Base-by-base conservation (phyloP, 1,140 invertebrate species). In the Drosophila gunungcola region DNA sequence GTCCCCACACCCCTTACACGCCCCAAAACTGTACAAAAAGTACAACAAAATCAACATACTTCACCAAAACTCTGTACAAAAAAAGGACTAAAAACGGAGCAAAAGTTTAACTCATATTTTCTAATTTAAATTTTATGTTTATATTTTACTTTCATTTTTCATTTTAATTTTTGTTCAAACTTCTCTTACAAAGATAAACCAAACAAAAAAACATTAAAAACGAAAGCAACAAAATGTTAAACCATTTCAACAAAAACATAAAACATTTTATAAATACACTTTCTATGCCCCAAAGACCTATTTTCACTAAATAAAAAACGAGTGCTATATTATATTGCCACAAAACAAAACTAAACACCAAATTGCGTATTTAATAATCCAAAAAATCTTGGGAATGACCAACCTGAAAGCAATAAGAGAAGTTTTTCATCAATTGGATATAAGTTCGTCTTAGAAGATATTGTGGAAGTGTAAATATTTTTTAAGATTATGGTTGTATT, bases 261-360 rank as follows among this genome's bases (percentile, higher is more conserved):
- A 63, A 61, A 48, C 38, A 64, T 53, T 72, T 39, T 38, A 76
- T 76, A 52, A 73, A 74, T 43, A 54, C 67, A 57, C 41, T 21
- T 57, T 52, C 34, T 73, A 48, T 54, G 51, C 38, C 36, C 48
- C 48, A 73, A 56, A 62, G 29, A 77, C 42, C 48, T 60, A 60
- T 53, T 78, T 67, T 56, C 76, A 73, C 39, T 52, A 53, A 79
- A 79, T 68, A 80, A 74, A 76, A 77, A 72, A 48, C 43, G 46
- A 74, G 48, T 39, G 43, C 69, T 45, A 36, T 36, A 68, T 11
- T 45, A 9, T 41, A 25, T 73, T 60, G 34, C 49, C 45, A 61
- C 34, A 60, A 61, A 62, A 43, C 12, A 49, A 64, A 43, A 36
- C 36, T 52, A 36, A 49, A 57, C 39, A 57, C 27, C 16, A 68